Evolutionary conservation across 2,797 vertebrate genomes (phyloP).

Genomic region (Urosaurus nigricauda): DNA sequence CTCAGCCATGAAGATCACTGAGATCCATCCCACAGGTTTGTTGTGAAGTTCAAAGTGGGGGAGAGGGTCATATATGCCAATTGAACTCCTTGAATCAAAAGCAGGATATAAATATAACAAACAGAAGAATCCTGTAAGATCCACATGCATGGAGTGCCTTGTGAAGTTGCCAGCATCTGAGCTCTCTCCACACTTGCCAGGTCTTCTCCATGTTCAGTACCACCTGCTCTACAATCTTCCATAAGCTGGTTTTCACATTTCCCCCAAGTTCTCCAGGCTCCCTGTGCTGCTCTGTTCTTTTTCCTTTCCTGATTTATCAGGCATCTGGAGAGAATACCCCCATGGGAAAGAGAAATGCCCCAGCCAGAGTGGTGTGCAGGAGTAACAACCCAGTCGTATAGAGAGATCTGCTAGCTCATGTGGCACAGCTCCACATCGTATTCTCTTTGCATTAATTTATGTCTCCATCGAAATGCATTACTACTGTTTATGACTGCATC

Average conservation of each 20-base stretch:
- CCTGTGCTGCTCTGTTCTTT: background rate
- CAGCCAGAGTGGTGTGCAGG: background rate
- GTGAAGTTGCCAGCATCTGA: background rate
- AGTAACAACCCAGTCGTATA: background rate
- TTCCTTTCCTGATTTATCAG: background rate
- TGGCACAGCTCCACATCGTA: background rate
- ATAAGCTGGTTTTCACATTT: background rate
- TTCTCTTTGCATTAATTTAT: no score
- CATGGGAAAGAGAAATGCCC: background rate
- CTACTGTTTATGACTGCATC: no score
- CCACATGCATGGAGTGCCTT: background rate
- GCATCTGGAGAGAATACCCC: background rate
- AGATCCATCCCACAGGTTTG: no score
- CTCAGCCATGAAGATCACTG: no score
- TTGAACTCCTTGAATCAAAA: no score
- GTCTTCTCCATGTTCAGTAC: background rate
- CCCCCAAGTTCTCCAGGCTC: background rate
- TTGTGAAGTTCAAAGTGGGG: no score
- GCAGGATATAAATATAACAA: no score
- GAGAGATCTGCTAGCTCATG: background rate
- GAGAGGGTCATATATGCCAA: no score
- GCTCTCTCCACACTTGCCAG: background rate
- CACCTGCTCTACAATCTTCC: background rate
- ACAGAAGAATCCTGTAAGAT: no score
- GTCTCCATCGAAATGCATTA: no score